A percentile compares a stretch with the other conserved stretches of the same genome.
Conservation (phyloP, 2,888 invertebrate species). For the Eugnorisma glareosa region DNA sequence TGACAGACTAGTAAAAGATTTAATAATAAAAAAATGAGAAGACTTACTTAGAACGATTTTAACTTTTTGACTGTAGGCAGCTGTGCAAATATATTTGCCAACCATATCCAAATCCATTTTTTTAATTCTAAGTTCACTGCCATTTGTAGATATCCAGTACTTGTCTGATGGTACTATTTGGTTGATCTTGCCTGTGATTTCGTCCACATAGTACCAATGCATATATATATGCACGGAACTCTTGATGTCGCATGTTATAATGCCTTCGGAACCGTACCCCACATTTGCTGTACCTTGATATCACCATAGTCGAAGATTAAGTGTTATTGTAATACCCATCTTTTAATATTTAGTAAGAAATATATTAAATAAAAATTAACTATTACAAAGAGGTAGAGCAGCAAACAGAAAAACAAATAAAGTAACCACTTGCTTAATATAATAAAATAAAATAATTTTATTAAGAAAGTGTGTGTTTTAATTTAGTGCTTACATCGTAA, state of each 20-base stretch:
- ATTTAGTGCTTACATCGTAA: background rate
- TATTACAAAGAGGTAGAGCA: background rate
- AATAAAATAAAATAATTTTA: too few species aligned
- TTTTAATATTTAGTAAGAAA: background rate
- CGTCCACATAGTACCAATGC: constrained; percentile 17
- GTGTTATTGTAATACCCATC: background rate
- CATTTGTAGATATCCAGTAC: constrained; percentile 40
- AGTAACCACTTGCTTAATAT: background rate
- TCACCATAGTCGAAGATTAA: background rate
- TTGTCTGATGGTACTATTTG: constrained; percentile 38
- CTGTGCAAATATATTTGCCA: constrained; percentile 49
- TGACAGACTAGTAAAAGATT: background rate
- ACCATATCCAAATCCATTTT: constrained; percentile 47
- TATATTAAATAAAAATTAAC: background rate
- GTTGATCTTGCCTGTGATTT: constrained; percentile 9
- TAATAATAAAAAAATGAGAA: background rate
- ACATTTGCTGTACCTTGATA: constrained; percentile 20
- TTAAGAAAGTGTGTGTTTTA: too few species aligned
- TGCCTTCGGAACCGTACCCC: constrained; percentile 9
- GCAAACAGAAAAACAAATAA: background rate
- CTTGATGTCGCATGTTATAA: constrained; percentile 14
- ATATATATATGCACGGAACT: background rate
- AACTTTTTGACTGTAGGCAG: constrained; percentile 10
- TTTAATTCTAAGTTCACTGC: constrained; percentile 44
- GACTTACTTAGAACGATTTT: constrained; percentile 18